A percentile compares a stretch with the other conserved stretches of the same genome.
phyloP scores from a whole-genome alignment of 2,797 vertebrate genomes.

The Scleropages formosus region DNA sequence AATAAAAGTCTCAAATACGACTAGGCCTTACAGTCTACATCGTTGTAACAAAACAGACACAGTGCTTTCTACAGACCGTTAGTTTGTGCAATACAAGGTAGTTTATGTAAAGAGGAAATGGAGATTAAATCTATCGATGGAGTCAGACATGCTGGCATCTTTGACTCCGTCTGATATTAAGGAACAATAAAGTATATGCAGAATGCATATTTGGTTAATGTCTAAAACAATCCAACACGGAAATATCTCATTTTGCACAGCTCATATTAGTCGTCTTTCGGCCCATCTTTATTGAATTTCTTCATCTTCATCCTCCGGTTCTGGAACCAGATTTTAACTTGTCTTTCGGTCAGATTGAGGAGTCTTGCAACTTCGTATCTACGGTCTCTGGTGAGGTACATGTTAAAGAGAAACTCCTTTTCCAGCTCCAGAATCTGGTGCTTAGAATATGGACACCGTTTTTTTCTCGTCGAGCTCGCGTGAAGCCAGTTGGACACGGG shows the following conservation, averaged over 20 bases:
- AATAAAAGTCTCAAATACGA: slow-evolving; percentile 79
- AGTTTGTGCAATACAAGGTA: slow-evolving; percentile 83
- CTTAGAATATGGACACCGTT: slow-evolving; percentile 91
- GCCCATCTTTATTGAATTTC: slow-evolving; percentile 93
- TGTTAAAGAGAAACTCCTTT: slow-evolving; percentile 95
- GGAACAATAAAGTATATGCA: slow-evolving; percentile 51
- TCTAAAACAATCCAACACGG: slow-evolving; percentile 15
- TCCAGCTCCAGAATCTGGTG: slow-evolving; percentile 95
- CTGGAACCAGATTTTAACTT: slow-evolving; percentile 99
- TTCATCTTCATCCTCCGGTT: slow-evolving; percentile 99
- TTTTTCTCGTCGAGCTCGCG: slow-evolving; percentile 92
- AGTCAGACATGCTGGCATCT: slow-evolving; percentile 59
- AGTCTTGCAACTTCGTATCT: slow-evolving; percentile 92
- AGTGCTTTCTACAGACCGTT: slow-evolving; percentile 64
- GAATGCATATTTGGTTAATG: slow-evolving; percentile 23
- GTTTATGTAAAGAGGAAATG: slow-evolving; percentile 43
- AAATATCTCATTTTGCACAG: not conserved
- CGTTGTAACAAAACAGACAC: slow-evolving; percentile 69
- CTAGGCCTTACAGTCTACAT: slow-evolving; percentile 61
- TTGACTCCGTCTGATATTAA: slow-evolving; percentile 39
- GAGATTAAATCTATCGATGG: slow-evolving; percentile 50
- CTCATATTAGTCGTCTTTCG: slow-evolving; percentile 77
- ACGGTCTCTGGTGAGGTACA: slow-evolving; percentile 95
- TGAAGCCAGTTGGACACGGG: slow-evolving; percentile 95
- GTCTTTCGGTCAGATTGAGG: slow-evolving; percentile 91